Evolutionary conservation across 2,888 invertebrate genomes (phyloP), one percentile per base, ranked within the genome.

Genomic region (Drosophila longiperda): DNA sequence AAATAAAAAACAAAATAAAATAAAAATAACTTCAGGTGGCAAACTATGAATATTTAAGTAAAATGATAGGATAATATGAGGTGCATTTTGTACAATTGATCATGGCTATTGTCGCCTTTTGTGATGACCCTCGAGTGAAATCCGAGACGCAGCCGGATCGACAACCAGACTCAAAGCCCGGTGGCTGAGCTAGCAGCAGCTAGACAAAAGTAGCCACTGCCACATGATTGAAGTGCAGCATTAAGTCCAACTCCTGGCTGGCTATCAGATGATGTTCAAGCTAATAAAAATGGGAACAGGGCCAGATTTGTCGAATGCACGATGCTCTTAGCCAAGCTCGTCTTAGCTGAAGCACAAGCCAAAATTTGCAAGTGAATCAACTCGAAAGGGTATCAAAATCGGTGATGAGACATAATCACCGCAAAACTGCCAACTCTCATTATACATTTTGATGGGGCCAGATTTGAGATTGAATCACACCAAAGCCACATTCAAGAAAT

Each of bases 51-150:
- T 40, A 70, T 70, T 23, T 23, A 45, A 32, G 60, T 45, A 54
- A 54, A 45, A 52, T 29, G 17, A 42, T 52, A 17, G 33, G 61
- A 52, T 58, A 73, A 74, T 38, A 49, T 52, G 50, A 34, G 53
- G 55, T 57, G 59, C 45, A 38, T 45, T 45, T 50, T 32, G 67
- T 63, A 57, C 48, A 59, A 50, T 78, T 49, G 36, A 23, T 57
- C 57, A 52, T 29, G 60, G 63, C 58, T 68, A 66, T 72, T 87
- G 79, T 89, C 71, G 86, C 75, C 38, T 66, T 78, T 72, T 73
- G 79, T 78, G 72, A 73, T 70, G 65, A 69, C 73, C 79, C 66
- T 62, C 60, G 73, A 67, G 87, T 87, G 84, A 82, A 89, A 84
- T 82, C 58, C 32, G 90, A 84, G 59, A 68, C 64, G 80, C 62